Percentiles rank a stretch among this genome's conserved stretches.
phyloP scores from a whole-genome alignment of 2,888 invertebrate genomes.

The Bedellia somnulentella region DNA sequence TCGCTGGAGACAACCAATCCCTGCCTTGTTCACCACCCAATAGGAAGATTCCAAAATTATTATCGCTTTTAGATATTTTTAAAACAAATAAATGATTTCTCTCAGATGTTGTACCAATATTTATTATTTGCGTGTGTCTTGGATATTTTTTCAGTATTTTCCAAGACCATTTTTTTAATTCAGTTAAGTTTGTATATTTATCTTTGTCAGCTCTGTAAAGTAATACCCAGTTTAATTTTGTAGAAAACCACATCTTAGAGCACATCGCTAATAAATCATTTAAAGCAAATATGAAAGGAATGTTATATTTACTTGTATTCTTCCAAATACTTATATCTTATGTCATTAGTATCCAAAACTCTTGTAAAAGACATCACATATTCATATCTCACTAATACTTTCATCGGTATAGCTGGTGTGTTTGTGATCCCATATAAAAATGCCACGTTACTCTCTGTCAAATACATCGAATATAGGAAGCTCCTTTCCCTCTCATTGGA shows the following conservation, averaged over 20 bases:
- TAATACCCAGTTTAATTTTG: too few species aligned
- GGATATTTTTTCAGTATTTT: constrained; percentile 13
- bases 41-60: constrained; percentile 25
- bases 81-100: too few species aligned
- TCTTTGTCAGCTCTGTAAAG: too few species aligned
- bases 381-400: constrained; percentile 21
- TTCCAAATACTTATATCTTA: too few species aligned
- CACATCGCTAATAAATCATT: too few species aligned
- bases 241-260: too few species aligned
- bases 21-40: constrained; percentile 37
- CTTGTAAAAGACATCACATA: constrained; percentile 19
- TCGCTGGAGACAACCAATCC: constrained; percentile 34
- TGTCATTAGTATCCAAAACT: constrained; percentile 18
- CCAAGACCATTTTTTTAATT: constrained; percentile 20
- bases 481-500: constrained; percentile 30
- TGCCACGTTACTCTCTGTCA: too few species aligned
- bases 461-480: constrained; percentile 21
- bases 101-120: constrained; percentile 27
- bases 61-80: too few species aligned
- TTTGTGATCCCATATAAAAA: constrained; percentile 37
- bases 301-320: too few species aligned
- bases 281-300: too few species aligned
- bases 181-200: constrained; percentile 13
- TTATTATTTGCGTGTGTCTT: constrained; percentile 16
- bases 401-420: constrained; percentile 34